Conservation (phyloP, 2,797 vertebrate species). For the Cuculus canorus region DNA sequence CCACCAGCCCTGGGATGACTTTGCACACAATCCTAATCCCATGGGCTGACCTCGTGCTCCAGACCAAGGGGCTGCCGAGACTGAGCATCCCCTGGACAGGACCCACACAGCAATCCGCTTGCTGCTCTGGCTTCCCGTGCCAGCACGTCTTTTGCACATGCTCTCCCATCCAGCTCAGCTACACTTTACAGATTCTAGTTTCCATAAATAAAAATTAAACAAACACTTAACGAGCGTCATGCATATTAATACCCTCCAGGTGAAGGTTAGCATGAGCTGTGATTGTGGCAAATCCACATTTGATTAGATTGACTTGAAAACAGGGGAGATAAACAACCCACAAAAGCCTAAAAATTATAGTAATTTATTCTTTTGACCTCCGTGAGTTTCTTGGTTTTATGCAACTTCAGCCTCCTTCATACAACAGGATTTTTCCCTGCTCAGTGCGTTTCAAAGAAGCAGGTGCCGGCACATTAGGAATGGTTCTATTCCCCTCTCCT, state of each 20-base stretch:
- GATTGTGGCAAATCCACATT: conserved; percentile 60
- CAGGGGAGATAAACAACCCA: conserved; percentile 40
- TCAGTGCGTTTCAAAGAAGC: neutral
- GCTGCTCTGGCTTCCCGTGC: neutral
- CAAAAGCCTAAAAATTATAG: conserved; percentile 38
- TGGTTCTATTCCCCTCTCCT: neutral
- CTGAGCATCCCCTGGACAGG: neutral
- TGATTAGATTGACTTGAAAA: conserved; percentile 70
- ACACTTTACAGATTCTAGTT: conserved; percentile 31
- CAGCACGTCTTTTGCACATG: neutral
- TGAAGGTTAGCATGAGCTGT: conserved; percentile 69
- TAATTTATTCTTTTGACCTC: conserved; percentile 49
- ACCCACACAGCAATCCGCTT: neutral
- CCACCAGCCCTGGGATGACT: neutral
- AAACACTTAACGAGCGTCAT: conserved; percentile 67
- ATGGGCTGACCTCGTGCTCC: accelerated
- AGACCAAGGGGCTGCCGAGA: accelerated
- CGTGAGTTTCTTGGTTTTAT: neutral
- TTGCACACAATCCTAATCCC: accelerated
- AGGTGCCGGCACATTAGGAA: neutral
- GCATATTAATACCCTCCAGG: conserved; percentile 75
- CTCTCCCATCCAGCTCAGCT: conserved; percentile 13
- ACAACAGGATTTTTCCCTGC: neutral
- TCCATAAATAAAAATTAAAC: conserved; percentile 77
- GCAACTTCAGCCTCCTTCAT: neutral